A percentile compares a stretch with the other conserved stretches of the same genome.
These are phyloP conservation scores for Drosophila anomelani DNA, from an alignment of 2,888 invertebrate species.

Conservation along the genomic window DNA sequence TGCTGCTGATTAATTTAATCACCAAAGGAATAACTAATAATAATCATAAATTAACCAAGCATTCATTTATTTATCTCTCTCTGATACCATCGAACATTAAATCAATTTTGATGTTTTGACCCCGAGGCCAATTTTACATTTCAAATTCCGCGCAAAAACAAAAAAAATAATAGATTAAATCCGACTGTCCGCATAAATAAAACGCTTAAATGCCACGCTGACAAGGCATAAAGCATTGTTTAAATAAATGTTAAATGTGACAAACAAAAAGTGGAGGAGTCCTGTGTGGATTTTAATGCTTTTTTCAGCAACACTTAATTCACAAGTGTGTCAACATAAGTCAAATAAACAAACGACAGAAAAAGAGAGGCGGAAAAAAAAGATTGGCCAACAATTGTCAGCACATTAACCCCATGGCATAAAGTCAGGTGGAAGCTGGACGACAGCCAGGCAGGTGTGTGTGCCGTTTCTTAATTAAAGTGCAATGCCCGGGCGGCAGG, in stretches of 20 bases:
- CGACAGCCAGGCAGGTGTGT: constrained; percentile 7
- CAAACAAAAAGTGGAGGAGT: constrained; percentile 5
- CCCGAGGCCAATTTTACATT: constrained; percentile 7
- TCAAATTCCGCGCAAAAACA: not conserved
- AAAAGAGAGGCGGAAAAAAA: constrained; percentile 26
- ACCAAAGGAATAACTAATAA: constrained; percentile 5
- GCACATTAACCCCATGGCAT: constrained; percentile 63
- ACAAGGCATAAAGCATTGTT: constrained; percentile 27
- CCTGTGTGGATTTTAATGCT: constrained; percentile 8
- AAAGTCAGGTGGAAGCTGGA: constrained; percentile 13
- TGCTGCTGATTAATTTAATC: constrained; percentile 6
- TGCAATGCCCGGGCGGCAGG: constrained; percentile 40
- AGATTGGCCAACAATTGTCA: constrained; percentile 50
- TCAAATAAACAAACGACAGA: constrained; percentile 32
- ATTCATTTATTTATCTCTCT: constrained; percentile 3
- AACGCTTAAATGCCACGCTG: constrained; percentile 33
- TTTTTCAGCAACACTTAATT: constrained; percentile 59
- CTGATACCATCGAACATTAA: constrained; percentile 6
- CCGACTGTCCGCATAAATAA: constrained; percentile 34
- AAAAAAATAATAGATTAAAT: constrained; percentile 28
- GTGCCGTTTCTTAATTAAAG: constrained; percentile 62
- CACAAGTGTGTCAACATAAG: constrained; percentile 60
- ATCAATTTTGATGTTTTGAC: constrained; percentile 12
- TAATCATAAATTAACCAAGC: constrained; percentile 6
- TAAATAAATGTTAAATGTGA: constrained; percentile 40